These are phyloP conservation scores for Abrostola tripartita DNA, from an alignment of 2,888 invertebrate genomes.

Conservation along the genomic window DNA sequence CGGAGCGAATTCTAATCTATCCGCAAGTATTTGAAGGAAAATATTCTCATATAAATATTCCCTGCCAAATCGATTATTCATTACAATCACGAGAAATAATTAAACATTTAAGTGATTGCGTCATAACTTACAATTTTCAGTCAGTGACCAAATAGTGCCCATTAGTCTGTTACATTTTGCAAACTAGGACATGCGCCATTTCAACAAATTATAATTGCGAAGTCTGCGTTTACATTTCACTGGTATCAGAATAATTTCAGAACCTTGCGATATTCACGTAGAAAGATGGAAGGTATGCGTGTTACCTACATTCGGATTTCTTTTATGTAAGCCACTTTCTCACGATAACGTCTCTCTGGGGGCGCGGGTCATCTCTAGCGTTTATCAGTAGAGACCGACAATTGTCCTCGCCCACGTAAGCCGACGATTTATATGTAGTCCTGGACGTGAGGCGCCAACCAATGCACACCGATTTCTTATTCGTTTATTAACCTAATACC, in stretches of 20 bases:
- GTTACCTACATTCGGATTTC: slow-evolving; percentile 25
- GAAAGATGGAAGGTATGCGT: slow-evolving; percentile 26
- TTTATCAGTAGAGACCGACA: slow-evolving; percentile 71
- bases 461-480: slow-evolving; percentile 57
- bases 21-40: slow-evolving; percentile 9
- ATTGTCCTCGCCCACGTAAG: slow-evolving; percentile 74
- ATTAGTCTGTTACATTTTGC: slow-evolving; percentile 50
- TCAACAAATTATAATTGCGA: slow-evolving; percentile 56
- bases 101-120: slow-evolving; percentile 41
- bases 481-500: slow-evolving; percentile 40
- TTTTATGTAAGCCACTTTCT: slow-evolving; percentile 59
- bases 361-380: slow-evolving; percentile 63
- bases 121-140: slow-evolving; percentile 41
- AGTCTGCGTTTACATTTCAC: slow-evolving; percentile 36
- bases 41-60: background rate
- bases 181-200: slow-evolving; percentile 62
- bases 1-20: slow-evolving; percentile 11
- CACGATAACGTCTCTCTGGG: slow-evolving; percentile 63
- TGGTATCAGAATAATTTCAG: slow-evolving; percentile 21
- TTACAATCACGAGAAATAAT: slow-evolving; percentile 46
- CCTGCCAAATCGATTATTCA: slow-evolving; percentile 14
- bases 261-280: slow-evolving; percentile 15
- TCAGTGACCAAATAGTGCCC: slow-evolving; percentile 44
- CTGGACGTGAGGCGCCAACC: slow-evolving; percentile 66
- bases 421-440: slow-evolving; percentile 71